These are phyloP conservation scores for Eremobia ochroleuca DNA, from an alignment of 2,888 invertebrate species.

Conservation along the genomic window DNA sequence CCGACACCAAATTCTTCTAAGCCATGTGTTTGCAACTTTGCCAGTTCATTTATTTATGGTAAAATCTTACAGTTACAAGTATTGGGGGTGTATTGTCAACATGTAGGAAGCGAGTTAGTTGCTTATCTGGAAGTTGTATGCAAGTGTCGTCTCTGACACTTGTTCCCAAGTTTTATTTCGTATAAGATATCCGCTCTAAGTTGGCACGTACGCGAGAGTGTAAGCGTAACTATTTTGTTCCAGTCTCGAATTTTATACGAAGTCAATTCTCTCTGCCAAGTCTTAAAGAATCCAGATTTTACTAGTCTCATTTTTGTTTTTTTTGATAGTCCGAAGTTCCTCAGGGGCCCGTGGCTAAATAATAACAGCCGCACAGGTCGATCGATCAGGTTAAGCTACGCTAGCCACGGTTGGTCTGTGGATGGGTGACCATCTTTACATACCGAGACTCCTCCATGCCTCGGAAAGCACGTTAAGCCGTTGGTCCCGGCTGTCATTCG, in stretches of 20 bases:
- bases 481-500: no score
- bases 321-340: not conserved
- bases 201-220: constrained; percentile 13
- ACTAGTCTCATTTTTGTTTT: not conserved
- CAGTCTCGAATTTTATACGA: not conserved
- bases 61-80: no score
- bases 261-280: constrained; percentile 1
- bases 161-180: constrained; percentile 42
- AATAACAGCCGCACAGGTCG: no score
- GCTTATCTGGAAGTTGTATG: constrained; percentile 24
- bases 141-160: constrained; percentile 25
- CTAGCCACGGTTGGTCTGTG: no score
- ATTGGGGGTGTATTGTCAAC: constrained; percentile 6
- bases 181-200: constrained; percentile 21
- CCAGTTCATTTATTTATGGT: no score
- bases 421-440: no score
- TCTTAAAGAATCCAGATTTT: constrained; percentile 1
- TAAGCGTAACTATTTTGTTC: constrained; percentile 16
- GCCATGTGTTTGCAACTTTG: no score
- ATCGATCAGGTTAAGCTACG: no score
- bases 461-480: no score
- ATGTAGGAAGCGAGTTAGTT: constrained; percentile 14
- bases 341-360: no score
- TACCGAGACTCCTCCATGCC: no score
- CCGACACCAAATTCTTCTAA: no score